Base-by-base conservation (phyloP, 1,140 invertebrate species). In the Phymorhynchus buccinoides region DNA sequence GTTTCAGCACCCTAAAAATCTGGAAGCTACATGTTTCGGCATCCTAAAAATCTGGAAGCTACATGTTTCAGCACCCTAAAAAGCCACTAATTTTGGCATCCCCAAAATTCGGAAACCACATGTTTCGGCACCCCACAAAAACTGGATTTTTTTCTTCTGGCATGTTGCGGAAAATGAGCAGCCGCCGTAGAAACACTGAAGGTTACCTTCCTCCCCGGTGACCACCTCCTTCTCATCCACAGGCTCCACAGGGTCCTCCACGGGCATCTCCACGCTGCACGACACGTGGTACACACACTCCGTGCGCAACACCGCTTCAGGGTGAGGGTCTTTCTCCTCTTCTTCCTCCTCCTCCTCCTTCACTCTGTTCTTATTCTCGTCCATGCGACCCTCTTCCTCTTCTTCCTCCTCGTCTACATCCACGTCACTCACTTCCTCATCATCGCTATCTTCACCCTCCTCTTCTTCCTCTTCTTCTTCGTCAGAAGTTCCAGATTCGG, bases 231-330 rank as follows among this genome's bases (percentile, higher is more conserved):
- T 83, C 66, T 83, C 81, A 39, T 83, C 81, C 6, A 4, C 18
- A 16, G 73, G 3, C 62, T 83, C 81, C 41, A 71, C 44, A 1
- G 27, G 39, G 22, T 83, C 62, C 22, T 83, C 81, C 1, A n/a
- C 22, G 27, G 39, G 62, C n/a, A 56, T 7, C 32, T 83, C 81
- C n/a, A 86, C 82, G 84, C 42, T 75, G 37, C 82, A 85, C 39
- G 77, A 44, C 48, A 86, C 77, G 42, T 84, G 85, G 41, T 86
- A 86, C 73, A 84, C 32, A 80, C 75, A 79, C 27, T 86, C 85
- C 52, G 85, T 86, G 44, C 83, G 79, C 66, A 86, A 80, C 77
- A 86, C 62, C 6, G 85, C 56, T 1, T 79, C 56, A 1, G 81
- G 81, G n/a, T 83, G 81, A 14, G 81, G 81, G 62, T 83, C 81